Evolutionary conservation across 2,888 invertebrate species (phyloP), one percentile per base, ranked within the genome.

Genomic region (Proisotoma minuta): DNA sequence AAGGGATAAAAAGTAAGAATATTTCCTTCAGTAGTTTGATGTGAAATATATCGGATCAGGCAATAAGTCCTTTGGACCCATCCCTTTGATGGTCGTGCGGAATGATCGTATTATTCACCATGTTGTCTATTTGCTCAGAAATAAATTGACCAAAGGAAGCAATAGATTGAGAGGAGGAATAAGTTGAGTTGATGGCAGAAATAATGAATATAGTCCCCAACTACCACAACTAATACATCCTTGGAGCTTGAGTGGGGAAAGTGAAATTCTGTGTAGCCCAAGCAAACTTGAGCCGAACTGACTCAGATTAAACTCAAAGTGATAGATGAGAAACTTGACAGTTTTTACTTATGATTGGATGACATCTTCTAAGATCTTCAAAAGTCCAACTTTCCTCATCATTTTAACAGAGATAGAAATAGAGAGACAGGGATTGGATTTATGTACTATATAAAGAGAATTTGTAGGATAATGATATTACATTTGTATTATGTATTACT

Each of bases 321-420:
- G 56, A 56, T 56, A 56, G 56, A 56, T 56, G 56, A 56, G 56
- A 56, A 54, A 47, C 20, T 43, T 26, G 56, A 56, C 47, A 56
- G 27, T 47, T 56, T 56, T 56, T 59, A 59, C 65, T 62, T 65
- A 65, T 65, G 65, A 65, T 65, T 65, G 62, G 65, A 65, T 65
- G 65, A 65, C 62, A 65, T 62, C 57, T 59, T 52, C 52, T n/a
- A n/a, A 15, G 43, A 43, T 43, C 43, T 43, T n/a, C 43, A 5
- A 43, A 15, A 34, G 34, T n/a, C 43, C 4, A 15, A 20, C 20
- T 43, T 43, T 43, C 43, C 43, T 43, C 18, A 15, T 5, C 43
- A 34, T 43, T 4, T 4, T 20, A 43, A 43, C 18, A n/a, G 5
- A 43, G 15, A 43, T 12, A 43, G 18, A n/a, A 43, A 43, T 5